Evolutionary conservation across 1,140 invertebrate species (phyloP).

Genomic region (Apis laboriosa): DNA sequence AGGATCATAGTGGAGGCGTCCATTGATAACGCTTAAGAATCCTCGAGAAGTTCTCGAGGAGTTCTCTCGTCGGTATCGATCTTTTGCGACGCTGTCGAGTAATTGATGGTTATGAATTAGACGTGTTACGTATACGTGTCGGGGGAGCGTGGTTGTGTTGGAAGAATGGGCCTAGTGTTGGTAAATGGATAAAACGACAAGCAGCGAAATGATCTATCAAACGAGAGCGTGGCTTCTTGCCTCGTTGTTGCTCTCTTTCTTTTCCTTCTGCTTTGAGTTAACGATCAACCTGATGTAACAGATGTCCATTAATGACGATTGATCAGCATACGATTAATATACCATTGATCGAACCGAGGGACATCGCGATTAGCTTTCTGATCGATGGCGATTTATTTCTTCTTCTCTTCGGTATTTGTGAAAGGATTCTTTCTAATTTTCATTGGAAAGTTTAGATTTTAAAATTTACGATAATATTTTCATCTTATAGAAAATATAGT

Average conservation of each 20-base stretch:
- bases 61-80: not conserved
- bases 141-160: too few species aligned
- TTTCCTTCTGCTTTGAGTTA: not conserved
- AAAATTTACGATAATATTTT: too few species aligned
- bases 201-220: slow-evolving; percentile 17
- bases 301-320: slow-evolving; percentile 60
- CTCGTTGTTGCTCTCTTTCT: slow-evolving; percentile 32
- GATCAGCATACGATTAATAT: slow-evolving; percentile 72
- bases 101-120: slow-evolving; percentile 25
- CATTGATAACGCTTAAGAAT: not conserved
- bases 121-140: not conserved
- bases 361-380: too few species aligned
- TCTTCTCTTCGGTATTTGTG: too few species aligned
- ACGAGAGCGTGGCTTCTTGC: not conserved
- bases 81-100: not conserved
- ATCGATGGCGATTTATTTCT: too few species aligned
- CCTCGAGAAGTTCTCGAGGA: not conserved
- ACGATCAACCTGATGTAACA: slow-evolving; percentile 56
- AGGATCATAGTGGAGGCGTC: too few species aligned
- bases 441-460: too few species aligned
- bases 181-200: not conserved
- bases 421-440: too few species aligned
- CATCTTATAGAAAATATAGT: too few species aligned
- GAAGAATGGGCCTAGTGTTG: too few species aligned
- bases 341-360: slow-evolving; percentile 30